Base-by-base conservation (phyloP, 2,888 invertebrate genomes). In the Heliconius cydno region DNA sequence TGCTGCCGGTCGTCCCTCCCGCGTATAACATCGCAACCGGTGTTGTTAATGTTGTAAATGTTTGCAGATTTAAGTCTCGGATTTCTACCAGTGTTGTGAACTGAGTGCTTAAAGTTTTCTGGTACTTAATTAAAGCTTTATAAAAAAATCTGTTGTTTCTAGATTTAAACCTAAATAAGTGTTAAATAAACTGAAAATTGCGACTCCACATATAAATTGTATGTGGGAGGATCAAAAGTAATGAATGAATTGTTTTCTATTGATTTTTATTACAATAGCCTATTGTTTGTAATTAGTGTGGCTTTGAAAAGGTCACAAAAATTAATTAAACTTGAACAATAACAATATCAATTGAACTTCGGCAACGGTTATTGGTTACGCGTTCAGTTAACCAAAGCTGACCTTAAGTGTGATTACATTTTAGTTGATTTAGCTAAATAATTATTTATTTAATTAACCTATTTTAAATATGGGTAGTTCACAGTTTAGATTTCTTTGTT, bases 181-280 rank as follows among this genome's bases (percentile, higher is more conserved):
- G 66, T 73, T 28, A 22, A 34, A 25, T 57, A 38, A 71, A 38
- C 12, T 28, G 38, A 46, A 65, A 73, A 78, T 41, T 25, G 60
- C 67, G 28, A 76, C 83, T 60, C 34, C n/a, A 57, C 52, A 34
- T n/a, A 19, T 15, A 34, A 73, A 60, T 57, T 72, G 30, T 60
- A 90, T 90, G 94, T 94, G 91, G 93, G 92, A 82, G 89, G 90
- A 91, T 91, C 92, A 90, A 90, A 90, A 88, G 88, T 85, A 90
- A 90, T 94, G 92, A 93, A 87, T 82, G 79, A 86, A 90, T 92
- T 88, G 84, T 90, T 92, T 91, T 86, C 80, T 86, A 66, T 65
- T 28, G 65, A 25, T 46, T 66, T 63, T 90, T 88, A 85, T 46
- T 88, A 92, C 92, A 93, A 94, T 93, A 88, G 90, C 83, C 88